A percentile compares a stretch with the other conserved stretches of the same genome.
phyloP scores from a whole-genome alignment of 2,113 vertebrate genomes.

The Oceanites oceanicus region DNA sequence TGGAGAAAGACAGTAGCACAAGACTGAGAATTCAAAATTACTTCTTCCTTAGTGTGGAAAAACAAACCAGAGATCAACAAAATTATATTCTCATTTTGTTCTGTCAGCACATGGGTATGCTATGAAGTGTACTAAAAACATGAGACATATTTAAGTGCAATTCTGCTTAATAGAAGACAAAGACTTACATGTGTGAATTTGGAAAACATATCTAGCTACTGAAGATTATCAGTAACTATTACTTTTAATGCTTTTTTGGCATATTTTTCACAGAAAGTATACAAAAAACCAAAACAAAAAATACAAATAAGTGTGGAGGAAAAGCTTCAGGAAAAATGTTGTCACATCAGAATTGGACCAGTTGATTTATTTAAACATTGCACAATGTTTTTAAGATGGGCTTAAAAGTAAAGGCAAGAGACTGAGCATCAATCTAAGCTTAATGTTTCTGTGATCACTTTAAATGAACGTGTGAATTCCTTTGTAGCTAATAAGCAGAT shows the following conservation, averaged over 20 bases:
- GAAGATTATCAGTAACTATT: not conserved
- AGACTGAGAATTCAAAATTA: constrained; percentile 1
- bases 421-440: not conserved
- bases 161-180: not conserved
- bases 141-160: not conserved
- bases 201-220: not conserved
- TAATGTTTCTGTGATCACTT: not conserved
- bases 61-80: not conserved
- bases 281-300: not conserved
- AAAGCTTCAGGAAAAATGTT: not conserved
- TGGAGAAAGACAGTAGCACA: not conserved
- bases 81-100: not conserved
- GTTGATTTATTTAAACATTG: not conserved
- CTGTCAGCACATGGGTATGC: not conserved
- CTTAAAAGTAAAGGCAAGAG: not conserved
- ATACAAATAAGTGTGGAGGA: not conserved
- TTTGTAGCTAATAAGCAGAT: not conserved
- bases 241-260: not conserved
- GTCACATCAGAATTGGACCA: not conserved
- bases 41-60: not conserved
- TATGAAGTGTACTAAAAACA: not conserved
- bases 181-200: not conserved
- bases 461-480: not conserved
- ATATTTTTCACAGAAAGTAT: not conserved
- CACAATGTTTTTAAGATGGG: not conserved